phyloP scores from a whole-genome alignment of 2,888 invertebrate genomes.

The Erebia epiphron region DNA sequence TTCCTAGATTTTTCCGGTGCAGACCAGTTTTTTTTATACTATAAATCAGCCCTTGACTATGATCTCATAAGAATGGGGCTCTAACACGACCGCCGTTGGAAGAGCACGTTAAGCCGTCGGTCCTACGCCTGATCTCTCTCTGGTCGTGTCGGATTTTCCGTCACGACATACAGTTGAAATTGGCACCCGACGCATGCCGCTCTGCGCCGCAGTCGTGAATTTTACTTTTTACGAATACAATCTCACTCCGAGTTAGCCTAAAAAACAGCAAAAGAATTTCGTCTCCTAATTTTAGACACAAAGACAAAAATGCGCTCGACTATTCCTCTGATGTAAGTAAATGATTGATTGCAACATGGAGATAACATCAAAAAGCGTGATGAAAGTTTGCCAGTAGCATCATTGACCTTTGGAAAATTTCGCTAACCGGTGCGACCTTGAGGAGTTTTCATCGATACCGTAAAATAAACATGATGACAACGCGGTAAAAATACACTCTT shows the following conservation, averaged over 20 bases:
- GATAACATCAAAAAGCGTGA: neutral
- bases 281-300: neutral
- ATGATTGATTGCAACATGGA: conserved; percentile 1
- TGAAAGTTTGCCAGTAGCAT: neutral
- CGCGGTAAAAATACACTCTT: neutral
- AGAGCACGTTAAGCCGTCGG: too few species aligned
- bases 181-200: too few species aligned
- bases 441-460: neutral
- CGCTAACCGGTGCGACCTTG: neutral
- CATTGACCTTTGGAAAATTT: conserved; percentile 13
- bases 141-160: too few species aligned
- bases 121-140: too few species aligned
- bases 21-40: neutral
- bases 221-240: too few species aligned
- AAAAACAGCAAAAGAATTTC: neutral
- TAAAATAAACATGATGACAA: conserved; percentile 3
- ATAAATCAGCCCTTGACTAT: too few species aligned
- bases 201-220: too few species aligned
- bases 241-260: too few species aligned
- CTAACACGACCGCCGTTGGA: too few species aligned
- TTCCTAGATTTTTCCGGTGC: conserved; percentile 2
- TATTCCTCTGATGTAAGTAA: neutral
- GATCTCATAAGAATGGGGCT: too few species aligned
- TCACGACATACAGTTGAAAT: too few species aligned
- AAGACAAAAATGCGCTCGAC: neutral